A percentile compares a stretch with the other conserved stretches of the same genome.
These are phyloP conservation scores for Eurois occulta DNA, from an alignment of 2,888 invertebrate species.

Conservation along the genomic window DNA sequence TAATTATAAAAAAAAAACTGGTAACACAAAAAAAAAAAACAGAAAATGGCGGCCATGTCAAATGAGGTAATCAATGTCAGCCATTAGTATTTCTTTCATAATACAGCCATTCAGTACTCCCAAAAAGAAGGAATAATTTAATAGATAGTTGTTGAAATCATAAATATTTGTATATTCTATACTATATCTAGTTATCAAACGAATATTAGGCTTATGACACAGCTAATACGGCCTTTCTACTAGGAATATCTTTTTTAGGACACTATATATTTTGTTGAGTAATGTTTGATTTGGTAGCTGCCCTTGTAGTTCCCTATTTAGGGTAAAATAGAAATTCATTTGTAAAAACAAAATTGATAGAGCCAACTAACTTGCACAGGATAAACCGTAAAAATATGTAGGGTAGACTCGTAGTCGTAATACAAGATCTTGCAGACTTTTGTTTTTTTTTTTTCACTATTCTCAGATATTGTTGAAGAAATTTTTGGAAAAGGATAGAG, in stretches of 20 bases:
- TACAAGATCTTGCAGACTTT: not conserved
- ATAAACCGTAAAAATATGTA: not conserved
- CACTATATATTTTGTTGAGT: slow-evolving; percentile 43
- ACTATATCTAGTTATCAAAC: slow-evolving; percentile 57
- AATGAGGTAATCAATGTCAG: slow-evolving; percentile 43
- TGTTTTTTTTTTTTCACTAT: not conserved
- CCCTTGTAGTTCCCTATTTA: too few relatives aligned
- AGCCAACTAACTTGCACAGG: not conserved
- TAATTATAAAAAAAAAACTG: not conserved
- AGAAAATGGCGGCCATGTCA: slow-evolving; percentile 39
- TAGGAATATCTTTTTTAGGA: slow-evolving; percentile 63
- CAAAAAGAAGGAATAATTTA: slow-evolving; percentile 55
- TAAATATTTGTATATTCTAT: slow-evolving; percentile 60
- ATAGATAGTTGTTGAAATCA: slow-evolving; percentile 55
- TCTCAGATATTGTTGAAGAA: not conserved
- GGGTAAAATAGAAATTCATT: not conserved
- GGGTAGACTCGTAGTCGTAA: not conserved
- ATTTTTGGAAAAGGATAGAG: not conserved
- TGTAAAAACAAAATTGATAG: not conserved
- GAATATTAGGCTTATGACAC: slow-evolving; percentile 62
- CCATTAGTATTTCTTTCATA: slow-evolving; percentile 4
- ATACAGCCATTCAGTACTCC: slow-evolving; percentile 61
- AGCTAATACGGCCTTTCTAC: slow-evolving; percentile 55
- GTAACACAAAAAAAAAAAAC: slow-evolving; percentile 24
- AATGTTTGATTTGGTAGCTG: slow-evolving; percentile 21